phyloP scores from a whole-genome alignment of 2,888 invertebrate species.

The Drosophila greeni region DNA sequence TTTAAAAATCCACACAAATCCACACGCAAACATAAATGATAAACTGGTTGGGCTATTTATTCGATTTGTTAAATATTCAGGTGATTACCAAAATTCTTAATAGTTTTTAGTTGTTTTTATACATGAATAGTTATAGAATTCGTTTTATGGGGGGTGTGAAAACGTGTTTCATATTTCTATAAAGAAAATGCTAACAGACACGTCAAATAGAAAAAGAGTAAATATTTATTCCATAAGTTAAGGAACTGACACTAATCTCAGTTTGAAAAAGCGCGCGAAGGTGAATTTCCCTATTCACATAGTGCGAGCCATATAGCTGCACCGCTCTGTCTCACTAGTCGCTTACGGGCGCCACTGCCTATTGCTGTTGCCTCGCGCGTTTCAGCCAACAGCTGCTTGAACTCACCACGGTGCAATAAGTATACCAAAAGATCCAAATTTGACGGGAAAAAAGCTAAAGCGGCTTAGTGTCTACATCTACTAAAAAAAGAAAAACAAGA shows the following conservation, averaged over 20 bases:
- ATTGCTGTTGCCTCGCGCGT: not conserved
- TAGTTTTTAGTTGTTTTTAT: not conserved
- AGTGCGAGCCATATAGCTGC: not conserved
- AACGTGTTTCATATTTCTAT: too few relatives aligned
- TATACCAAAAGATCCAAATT: too few relatives aligned
- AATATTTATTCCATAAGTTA: too few relatives aligned
- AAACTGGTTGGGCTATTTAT: not conserved
- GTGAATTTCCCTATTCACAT: not conserved
- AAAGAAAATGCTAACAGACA: too few relatives aligned
- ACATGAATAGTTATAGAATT: too few relatives aligned
- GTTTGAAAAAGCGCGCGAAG: not conserved
- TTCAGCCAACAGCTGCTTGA: constrained; percentile 2
- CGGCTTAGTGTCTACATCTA: too few relatives aligned
- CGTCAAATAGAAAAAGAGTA: too few relatives aligned
- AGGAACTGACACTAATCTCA: not conserved
- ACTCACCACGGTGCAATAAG: constrained; percentile 1
- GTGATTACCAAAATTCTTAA: not conserved
- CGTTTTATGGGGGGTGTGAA: too few relatives aligned
- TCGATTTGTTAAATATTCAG: not conserved
- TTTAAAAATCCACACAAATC: not conserved
- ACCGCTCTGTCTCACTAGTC: not conserved
- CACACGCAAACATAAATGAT: not conserved
- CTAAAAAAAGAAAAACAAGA: not conserved
- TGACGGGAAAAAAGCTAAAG: too few relatives aligned
- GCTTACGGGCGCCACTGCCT: not conserved